Evolutionary conservation across 2,797 vertebrate species (phyloP).

Genomic region (Masticophis lateralis): DNA sequence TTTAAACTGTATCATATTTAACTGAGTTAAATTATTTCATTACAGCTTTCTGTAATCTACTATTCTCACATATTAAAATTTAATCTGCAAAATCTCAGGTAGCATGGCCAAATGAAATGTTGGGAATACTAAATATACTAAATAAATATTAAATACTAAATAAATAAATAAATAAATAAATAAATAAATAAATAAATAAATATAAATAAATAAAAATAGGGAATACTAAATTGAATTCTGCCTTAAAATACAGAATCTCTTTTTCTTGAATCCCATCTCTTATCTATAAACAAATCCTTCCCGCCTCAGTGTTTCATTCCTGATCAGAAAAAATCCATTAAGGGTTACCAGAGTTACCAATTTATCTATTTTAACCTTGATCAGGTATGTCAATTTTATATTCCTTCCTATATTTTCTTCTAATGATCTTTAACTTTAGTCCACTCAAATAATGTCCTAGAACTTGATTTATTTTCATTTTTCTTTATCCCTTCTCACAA

Average conservation of each 20-base stretch:
- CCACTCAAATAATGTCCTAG: not conserved
- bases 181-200: too few relatives aligned
- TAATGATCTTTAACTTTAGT: not conserved
- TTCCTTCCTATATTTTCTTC: not conserved
- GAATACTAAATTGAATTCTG: not conserved
- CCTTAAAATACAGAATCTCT: not conserved
- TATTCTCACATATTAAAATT: not conserved
- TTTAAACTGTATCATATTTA: slow-evolving; percentile 5
- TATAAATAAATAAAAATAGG: not conserved
- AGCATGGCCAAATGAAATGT: not conserved
- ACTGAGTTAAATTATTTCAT: not conserved
- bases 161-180: too few relatives aligned
- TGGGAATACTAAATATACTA: not conserved
- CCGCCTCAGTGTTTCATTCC: not conserved
- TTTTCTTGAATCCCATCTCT: not conserved
- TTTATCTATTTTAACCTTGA: not conserved
- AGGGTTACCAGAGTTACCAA: not conserved
- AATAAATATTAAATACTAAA: too few relatives aligned
- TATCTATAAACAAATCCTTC: not conserved
- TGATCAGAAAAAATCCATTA: not conserved
- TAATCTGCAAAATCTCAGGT: not conserved
- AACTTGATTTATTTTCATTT: not conserved
- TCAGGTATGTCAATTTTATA: not conserved
- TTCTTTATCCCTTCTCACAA: not conserved
- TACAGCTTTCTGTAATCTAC: not conserved